phyloP scores from a whole-genome alignment of 2,888 invertebrate genomes.

The Ophion ellenae region DNA sequence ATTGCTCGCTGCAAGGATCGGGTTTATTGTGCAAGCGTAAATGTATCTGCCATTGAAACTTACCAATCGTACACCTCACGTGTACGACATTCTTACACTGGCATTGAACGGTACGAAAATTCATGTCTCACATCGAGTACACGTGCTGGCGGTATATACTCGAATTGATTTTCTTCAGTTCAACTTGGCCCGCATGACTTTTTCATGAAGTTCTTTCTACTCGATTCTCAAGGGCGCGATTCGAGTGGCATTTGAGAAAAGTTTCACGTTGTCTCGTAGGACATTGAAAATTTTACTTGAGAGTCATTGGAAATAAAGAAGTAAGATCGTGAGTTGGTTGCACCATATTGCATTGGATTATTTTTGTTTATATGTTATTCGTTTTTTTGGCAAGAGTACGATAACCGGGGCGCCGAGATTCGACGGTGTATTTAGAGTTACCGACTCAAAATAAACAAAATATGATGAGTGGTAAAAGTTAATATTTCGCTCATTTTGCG shows the following conservation, averaged over 20 bases:
- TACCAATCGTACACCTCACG: neutral
- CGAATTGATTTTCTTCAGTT: conserved; percentile 5
- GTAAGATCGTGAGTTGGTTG: too few relatives aligned
- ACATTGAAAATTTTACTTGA: neutral
- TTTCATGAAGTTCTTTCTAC: conserved; percentile 2
- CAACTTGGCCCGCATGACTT: neutral
- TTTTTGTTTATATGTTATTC: too few relatives aligned
- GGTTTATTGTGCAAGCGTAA: conserved; percentile 14
- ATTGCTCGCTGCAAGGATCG: neutral
- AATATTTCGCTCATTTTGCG: too few relatives aligned
- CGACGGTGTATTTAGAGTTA: too few relatives aligned
- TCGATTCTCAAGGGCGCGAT: neutral
- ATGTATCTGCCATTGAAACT: neutral
- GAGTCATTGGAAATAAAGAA: neutral
- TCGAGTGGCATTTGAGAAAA: neutral
- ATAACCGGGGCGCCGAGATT: too few relatives aligned
- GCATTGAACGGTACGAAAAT: neutral
- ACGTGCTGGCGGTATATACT: neutral
- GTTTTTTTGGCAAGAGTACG: too few relatives aligned
- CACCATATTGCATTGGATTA: too few relatives aligned
- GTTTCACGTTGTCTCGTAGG: neutral
- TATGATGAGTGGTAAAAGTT: too few relatives aligned
- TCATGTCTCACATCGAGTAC: neutral
- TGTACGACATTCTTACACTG: neutral
- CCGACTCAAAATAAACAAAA: too few relatives aligned